Conservation (phyloP, 92 coral and sea anemone species). For the Micromussa lordhowensis region DNA sequence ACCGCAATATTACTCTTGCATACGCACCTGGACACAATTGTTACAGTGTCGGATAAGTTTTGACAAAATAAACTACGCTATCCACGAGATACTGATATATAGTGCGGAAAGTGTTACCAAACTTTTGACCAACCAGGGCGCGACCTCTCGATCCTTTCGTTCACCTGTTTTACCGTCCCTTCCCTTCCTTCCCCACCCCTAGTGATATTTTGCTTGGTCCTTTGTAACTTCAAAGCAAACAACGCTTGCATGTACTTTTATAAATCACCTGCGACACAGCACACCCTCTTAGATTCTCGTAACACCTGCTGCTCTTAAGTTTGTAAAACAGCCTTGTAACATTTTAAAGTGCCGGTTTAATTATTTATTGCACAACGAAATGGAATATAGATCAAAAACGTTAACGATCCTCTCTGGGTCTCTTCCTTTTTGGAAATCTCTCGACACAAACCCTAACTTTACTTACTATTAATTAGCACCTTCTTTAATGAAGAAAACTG, state of each 20-base stretch:
- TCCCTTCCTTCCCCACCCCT: neutral
- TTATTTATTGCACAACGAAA: neutral
- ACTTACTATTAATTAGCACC: neutral
- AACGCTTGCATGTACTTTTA: neutral
- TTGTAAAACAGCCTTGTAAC: conserved; percentile 29
- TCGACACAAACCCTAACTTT: neutral
- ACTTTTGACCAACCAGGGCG: too few species aligned
- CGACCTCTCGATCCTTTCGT: neutral
- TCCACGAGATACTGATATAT: too few species aligned
- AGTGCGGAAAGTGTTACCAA: too few species aligned
- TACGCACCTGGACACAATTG: too few species aligned
- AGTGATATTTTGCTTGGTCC: neutral
- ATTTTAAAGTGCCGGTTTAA: conserved; percentile 4
- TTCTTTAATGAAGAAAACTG: neutral
- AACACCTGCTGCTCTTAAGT: neutral
- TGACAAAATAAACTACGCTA: too few species aligned
- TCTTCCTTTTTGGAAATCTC: neutral
- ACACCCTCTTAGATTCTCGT: neutral
- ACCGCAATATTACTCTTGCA: too few species aligned
- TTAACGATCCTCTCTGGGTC: neutral
- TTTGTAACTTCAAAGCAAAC: neutral
- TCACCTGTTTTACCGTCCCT: neutral
- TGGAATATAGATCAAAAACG: too few species aligned
- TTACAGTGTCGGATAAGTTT: too few species aligned
- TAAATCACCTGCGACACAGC: neutral